These are phyloP conservation scores for Neoitamus cyanurus DNA, from an alignment of 2,888 invertebrate genomes.

Conservation along the genomic window DNA sequence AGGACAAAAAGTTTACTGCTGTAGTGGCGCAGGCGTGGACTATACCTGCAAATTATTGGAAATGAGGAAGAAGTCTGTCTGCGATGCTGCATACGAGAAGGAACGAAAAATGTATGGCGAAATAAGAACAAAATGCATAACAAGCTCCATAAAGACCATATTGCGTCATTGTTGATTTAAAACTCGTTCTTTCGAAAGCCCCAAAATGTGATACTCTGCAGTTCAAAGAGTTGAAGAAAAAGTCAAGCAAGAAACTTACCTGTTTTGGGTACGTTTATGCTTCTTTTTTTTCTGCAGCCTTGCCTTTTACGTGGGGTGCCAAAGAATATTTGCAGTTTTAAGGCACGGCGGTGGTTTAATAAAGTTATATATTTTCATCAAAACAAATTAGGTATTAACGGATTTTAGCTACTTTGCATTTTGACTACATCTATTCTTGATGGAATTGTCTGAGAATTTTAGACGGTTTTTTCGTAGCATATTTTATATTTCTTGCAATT, in stretches of 20 bases:
- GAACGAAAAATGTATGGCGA: not conserved
- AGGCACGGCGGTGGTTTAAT: not conserved
- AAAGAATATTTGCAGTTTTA: not conserved
- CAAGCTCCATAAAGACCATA: not conserved
- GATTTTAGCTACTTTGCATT: not conserved
- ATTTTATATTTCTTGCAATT: not conserved
- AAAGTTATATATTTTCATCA: not conserved
- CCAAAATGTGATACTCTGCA: not conserved
- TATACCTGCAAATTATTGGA: not conserved
- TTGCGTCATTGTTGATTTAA: slow-evolving; percentile 1
- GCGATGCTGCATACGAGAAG: not conserved
- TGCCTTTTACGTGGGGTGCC: not conserved
- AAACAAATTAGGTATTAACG: not conserved
- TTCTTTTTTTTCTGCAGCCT: not conserved
- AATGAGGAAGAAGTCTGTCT: not conserved
- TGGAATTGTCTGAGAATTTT: not conserved
- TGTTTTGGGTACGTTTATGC: not conserved
- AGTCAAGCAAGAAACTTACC: not conserved
- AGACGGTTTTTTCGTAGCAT: not conserved
- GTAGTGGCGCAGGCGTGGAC: not conserved
- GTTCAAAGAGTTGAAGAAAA: not conserved
- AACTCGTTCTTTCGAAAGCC: not conserved
- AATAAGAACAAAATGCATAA: not conserved
- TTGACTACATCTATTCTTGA: not conserved
- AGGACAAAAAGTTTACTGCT: not conserved